Percentiles rank a stretch among this genome's conserved stretches.
These are phyloP conservation scores for Hypomecis punctinalis DNA, from an alignment of 2,888 invertebrate species.

Conservation along the genomic window DNA sequence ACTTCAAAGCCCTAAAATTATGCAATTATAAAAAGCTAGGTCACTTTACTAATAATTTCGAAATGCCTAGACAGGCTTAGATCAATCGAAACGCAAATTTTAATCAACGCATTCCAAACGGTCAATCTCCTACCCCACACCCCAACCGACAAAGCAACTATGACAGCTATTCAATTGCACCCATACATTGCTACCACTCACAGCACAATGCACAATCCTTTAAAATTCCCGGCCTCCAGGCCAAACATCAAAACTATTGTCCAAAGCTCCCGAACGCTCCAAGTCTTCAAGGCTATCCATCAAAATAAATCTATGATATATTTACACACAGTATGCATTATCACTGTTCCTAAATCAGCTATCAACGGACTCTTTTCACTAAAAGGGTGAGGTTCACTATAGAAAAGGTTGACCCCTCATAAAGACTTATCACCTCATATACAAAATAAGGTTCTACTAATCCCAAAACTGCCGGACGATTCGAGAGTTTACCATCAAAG, in stretches of 20 bases:
- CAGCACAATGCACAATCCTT: conserved; percentile 50
- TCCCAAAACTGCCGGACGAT: conserved; percentile 61
- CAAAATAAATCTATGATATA: conserved; percentile 84
- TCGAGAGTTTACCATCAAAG: conserved; percentile 55
- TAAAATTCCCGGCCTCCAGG: conserved; percentile 59
- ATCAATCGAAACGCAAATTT: conserved; percentile 61
- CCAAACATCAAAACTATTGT: conserved; percentile 41
- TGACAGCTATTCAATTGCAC: conserved; percentile 66
- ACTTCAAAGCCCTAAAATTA: too few relatives aligned
- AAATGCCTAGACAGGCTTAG: conserved; percentile 38
- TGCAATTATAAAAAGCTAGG: too few relatives aligned
- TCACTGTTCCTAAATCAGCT: conserved; percentile 84
- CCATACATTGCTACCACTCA: conserved; percentile 45
- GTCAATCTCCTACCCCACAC: conserved; percentile 55
- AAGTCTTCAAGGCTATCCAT: conserved; percentile 70
- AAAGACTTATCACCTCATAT: conserved; percentile 86
- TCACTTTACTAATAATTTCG: background rate
- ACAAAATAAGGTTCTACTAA: conserved; percentile 84
- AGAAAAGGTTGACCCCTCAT: conserved; percentile 86
- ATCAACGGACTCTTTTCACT: conserved; percentile 85
- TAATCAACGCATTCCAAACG: conserved; percentile 70
- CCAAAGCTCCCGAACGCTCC: conserved; percentile 42
- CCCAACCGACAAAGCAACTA: conserved; percentile 65
- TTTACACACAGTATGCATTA: conserved; percentile 83
- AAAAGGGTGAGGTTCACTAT: conserved; percentile 83